Evolutionary conservation across 2,797 vertebrate genomes (phyloP).

Genomic region (Hafferia zeledoni): DNA sequence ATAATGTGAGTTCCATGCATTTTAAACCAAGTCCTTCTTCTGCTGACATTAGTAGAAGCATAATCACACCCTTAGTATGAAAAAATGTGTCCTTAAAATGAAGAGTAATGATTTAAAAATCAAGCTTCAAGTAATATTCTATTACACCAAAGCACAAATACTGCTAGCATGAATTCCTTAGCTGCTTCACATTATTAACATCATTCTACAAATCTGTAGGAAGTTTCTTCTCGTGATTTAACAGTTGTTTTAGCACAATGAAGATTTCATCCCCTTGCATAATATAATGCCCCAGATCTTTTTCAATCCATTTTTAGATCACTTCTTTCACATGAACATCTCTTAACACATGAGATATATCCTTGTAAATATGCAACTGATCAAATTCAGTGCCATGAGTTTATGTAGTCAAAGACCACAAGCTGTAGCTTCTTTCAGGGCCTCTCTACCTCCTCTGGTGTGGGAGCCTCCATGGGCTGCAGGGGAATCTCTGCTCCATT

Average conservation of each 20-base stretch:
- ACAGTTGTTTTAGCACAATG: constrained; percentile 73
- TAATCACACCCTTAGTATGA: neutral
- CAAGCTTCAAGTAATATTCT: neutral
- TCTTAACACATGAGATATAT: neutral
- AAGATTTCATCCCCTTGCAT: constrained; percentile 72
- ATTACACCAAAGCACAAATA: neutral
- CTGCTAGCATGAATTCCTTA: neutral
- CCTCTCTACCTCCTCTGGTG: rapidly evolving
- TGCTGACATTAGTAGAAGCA: neutral
- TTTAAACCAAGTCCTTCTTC: neutral
- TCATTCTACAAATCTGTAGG: constrained; percentile 6
- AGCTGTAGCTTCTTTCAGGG: neutral
- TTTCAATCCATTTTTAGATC: neutral
- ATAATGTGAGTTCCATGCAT: neutral
- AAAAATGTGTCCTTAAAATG: neutral
- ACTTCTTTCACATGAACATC: neutral
- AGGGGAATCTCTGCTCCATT: neutral
- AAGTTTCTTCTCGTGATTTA: constrained; percentile 77
- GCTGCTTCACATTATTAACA: neutral
- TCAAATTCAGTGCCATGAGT: neutral
- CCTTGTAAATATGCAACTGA: neutral
- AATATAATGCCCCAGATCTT: constrained; percentile 72
- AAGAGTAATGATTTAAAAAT: neutral
- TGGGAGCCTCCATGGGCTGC: neutral
- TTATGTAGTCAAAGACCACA: neutral